phyloP scores from a whole-genome alignment of 2,113 vertebrate genomes.

The Salvator merianae region DNA sequence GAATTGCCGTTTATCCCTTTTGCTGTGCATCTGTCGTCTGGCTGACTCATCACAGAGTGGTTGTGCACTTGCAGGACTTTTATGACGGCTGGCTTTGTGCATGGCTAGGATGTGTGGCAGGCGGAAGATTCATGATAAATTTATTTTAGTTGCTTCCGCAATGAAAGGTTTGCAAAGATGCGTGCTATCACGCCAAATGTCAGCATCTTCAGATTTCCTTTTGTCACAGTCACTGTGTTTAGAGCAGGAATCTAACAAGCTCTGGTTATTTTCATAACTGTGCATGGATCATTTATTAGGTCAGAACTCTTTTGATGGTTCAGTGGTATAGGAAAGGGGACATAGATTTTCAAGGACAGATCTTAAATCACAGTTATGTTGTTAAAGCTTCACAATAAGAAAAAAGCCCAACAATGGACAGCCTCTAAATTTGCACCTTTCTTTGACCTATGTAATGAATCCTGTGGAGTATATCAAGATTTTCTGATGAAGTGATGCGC shows the following conservation, averaged over 20 bases:
- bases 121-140: neutral
- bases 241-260: constrained; percentile 12
- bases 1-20: too few relatives aligned
- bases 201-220: neutral
- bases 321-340: constrained; percentile 18
- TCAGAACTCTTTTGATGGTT: constrained; percentile 23
- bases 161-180: neutral
- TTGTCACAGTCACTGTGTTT: neutral
- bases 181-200: neutral
- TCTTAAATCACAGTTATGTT: constrained; percentile 35
- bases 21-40: too few relatives aligned
- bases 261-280: constrained; percentile 22
- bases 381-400: constrained; percentile 25
- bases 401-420: neutral
- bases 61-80: neutral
- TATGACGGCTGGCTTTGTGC: too few relatives aligned
- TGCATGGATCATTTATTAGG: constrained; percentile 25
- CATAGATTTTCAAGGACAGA: constrained; percentile 36
- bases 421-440: constrained; percentile 21
- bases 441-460: constrained; percentile 27
- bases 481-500: constrained; percentile 37
- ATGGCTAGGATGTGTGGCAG: neutral
- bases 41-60: neutral
- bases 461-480: constrained; percentile 15
- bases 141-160: neutral